Conservation (phyloP, 1,140 invertebrate genomes). For the Tribolium castaneum region DNA sequence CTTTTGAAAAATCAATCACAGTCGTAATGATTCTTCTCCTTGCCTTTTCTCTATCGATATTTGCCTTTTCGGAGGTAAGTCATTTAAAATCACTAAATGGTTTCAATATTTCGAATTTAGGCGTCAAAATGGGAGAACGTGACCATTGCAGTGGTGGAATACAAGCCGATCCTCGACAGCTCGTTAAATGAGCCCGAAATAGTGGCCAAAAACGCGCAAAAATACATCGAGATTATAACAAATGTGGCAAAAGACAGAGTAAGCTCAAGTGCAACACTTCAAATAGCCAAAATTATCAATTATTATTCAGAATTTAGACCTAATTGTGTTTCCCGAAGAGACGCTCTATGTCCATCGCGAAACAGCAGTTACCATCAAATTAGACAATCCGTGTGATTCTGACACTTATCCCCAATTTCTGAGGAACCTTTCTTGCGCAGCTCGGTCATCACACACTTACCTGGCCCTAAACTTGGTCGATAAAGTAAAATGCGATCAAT, state of each 20-base stretch:
- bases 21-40: not conserved
- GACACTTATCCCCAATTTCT: not conserved
- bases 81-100: not conserved
- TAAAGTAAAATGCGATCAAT: constrained; percentile 63
- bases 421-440: not conserved
- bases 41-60: not conserved
- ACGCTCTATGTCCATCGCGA: not conserved
- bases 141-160: not conserved
- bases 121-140: not conserved
- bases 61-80: not conserved
- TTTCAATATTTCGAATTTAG: no score
- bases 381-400: not conserved
- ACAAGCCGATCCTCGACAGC: not conserved
- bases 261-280: no score
- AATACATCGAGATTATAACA: not conserved
- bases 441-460: not conserved
- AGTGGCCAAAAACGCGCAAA: not conserved
- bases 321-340: constrained; percentile 24
- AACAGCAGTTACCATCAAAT: not conserved
- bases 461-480: constrained; percentile 67
- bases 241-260: not conserved
- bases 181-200: not conserved
- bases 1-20: not conserved
- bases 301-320: not conserved
- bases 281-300: not conserved